phyloP scores from a whole-genome alignment of 1,140 invertebrate species.

The Leptopilina clavipes region DNA sequence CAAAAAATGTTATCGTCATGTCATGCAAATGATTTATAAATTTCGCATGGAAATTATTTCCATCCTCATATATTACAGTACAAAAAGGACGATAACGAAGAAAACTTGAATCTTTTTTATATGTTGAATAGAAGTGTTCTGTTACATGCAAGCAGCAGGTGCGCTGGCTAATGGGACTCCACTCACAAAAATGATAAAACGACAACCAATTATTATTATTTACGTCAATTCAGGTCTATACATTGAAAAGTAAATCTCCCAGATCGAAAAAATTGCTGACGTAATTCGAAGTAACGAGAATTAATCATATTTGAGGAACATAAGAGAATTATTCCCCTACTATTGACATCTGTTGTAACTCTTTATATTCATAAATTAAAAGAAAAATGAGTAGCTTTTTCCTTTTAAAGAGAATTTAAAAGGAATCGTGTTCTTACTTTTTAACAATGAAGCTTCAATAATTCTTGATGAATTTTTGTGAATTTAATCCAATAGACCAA shows the following conservation, averaged over 20 bases:
- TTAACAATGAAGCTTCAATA: too few species aligned
- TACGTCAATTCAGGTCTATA: neutral
- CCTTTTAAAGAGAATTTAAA: too few species aligned
- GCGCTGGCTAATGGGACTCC: neutral
- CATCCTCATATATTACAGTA: neutral
- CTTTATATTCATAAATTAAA: too few species aligned
- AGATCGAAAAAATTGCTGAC: neutral
- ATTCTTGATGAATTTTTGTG: too few species aligned
- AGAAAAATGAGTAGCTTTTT: too few species aligned
- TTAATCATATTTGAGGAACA: neutral
- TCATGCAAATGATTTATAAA: neutral
- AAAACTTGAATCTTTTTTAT: neutral
- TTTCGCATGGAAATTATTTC: neutral
- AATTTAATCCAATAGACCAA: too few species aligned
- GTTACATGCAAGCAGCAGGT: neutral
- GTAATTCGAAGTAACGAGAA: neutral
- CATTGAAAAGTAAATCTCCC: neutral
- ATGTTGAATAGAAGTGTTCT: neutral
- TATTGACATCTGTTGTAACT: neutral
- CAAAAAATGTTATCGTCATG: too few species aligned
- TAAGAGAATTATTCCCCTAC: neutral
- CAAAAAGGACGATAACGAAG: conserved; percentile 22
- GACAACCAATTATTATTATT: conserved; percentile 24
- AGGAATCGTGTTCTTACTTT: too few species aligned
- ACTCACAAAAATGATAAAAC: neutral